Evolutionary conservation across 2,113 vertebrate species (phyloP).

Genomic region (Phocoena sinus): DNA sequence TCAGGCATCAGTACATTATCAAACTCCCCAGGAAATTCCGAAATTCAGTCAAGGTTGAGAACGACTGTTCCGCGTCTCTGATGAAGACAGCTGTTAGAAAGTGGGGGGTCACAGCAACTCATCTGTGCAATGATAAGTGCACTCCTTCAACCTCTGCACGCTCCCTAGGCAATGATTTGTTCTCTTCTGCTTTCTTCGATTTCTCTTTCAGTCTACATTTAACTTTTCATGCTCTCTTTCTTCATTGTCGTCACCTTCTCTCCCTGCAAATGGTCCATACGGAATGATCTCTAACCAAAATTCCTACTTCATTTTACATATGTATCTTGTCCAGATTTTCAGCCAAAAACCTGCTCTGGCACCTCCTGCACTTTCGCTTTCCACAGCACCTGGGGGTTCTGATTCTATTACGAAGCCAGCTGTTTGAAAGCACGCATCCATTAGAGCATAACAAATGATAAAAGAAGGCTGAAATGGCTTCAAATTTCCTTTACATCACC

Average conservation of each 20-base stretch:
- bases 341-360: background rate
- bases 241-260: background rate
- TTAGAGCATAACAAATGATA: background rate
- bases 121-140: rapidly evolving
- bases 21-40: background rate
- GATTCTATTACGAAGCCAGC: background rate
- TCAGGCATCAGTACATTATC: background rate
- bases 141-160: background rate
- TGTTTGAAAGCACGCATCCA: background rate
- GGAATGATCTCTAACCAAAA: background rate
- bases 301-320: background rate
- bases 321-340: background rate
- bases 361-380: rapidly evolving
- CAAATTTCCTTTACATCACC: background rate
- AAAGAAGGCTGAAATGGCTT: background rate
- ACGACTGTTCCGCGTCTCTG: rapidly evolving
- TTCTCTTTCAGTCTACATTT: background rate
- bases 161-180: background rate
- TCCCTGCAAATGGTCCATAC: background rate
- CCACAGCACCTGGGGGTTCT: background rate
- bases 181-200: background rate
- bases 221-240: background rate
- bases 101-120: background rate
- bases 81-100: background rate
- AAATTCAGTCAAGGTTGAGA: background rate